Conservation (phyloP, 2,888 invertebrate genomes). For the Cyclophora albipunctata region DNA sequence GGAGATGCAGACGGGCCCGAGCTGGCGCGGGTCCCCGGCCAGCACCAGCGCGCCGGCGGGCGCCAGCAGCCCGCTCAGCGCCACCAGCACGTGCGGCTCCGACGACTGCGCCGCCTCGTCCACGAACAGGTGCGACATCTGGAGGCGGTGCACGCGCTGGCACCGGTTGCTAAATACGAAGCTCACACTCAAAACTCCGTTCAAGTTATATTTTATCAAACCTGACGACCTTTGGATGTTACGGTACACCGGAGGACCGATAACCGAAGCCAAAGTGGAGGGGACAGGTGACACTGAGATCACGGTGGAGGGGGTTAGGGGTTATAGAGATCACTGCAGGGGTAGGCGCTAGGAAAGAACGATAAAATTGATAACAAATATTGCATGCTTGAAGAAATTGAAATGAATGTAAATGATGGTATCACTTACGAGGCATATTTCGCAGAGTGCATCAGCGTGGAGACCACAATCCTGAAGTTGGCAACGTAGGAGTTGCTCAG, state of each 20-base stretch:
- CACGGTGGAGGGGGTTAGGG: too few species aligned
- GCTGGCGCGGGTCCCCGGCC: constrained; percentile 89
- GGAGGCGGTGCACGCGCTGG: constrained; percentile 26
- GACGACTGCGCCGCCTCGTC: constrained; percentile 95
- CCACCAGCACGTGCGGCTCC: constrained; percentile 80
- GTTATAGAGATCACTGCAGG: too few species aligned
- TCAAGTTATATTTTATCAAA: too few species aligned
- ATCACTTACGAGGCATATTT: constrained; percentile 49
- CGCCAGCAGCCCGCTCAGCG: constrained; percentile 76
- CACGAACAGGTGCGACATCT: constrained; percentile 88
- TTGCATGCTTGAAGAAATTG: too few species aligned
- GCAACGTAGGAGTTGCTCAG: constrained; percentile 31
- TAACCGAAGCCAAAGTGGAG: too few species aligned
- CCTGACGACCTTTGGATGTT: too few species aligned
- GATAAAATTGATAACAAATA: too few species aligned
- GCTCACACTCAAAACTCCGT: too few species aligned
- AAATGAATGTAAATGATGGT: constrained; percentile 9
- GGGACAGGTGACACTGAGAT: too few species aligned
- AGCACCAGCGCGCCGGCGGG: constrained; percentile 76
- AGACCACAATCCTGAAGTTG: constrained; percentile 41
- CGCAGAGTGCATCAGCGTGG: constrained; percentile 47
- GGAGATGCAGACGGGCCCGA: constrained; percentile 87
- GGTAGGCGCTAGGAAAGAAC: too few species aligned
- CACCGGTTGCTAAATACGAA: constrained; percentile 19
- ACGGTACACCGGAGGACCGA: too few species aligned